phyloP scores from a whole-genome alignment of 2,888 invertebrate genomes.

The Tubiluchus corallicola region DNA sequence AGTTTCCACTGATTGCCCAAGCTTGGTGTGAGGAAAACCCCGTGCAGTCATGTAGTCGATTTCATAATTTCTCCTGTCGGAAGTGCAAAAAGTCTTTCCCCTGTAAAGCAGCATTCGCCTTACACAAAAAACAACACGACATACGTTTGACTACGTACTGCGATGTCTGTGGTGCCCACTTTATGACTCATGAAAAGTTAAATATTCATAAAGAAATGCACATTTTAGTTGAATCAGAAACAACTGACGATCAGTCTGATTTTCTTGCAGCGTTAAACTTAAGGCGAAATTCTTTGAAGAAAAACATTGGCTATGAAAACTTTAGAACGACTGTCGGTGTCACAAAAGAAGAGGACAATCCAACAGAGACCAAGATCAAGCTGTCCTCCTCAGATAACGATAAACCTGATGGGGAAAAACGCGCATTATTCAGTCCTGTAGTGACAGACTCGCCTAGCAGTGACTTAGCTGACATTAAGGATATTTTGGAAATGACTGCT shows the following conservation, averaged over 20 bases:
- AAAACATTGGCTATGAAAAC: conserved; percentile 33
- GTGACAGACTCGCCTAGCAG: conserved; percentile 25
- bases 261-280: conserved; percentile 63
- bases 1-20: conserved; percentile 57
- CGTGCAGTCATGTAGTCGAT: conserved; percentile 18
- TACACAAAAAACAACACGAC: conserved; percentile 20
- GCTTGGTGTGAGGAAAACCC: conserved; percentile 44
- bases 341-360: background rate
- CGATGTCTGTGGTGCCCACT: background rate
- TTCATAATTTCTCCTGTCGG: conserved; percentile 25
- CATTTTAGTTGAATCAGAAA: conserved; percentile 23
- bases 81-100: conserved; percentile 28
- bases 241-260: conserved; percentile 39
- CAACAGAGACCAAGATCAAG: too few species aligned
- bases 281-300: conserved; percentile 19
- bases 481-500: conserved; percentile 56
- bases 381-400: too few species aligned
- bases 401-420: conserved; percentile 28
- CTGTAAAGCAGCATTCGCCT: conserved; percentile 22
- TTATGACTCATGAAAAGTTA: background rate
- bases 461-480: conserved; percentile 67
- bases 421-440: conserved; percentile 4
- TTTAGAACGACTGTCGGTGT: background rate
- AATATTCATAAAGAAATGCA: conserved; percentile 21
- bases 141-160: background rate